Evolutionary conservation across 2,888 invertebrate genomes (phyloP).

Genomic region (Dicranocentrus wangi): DNA sequence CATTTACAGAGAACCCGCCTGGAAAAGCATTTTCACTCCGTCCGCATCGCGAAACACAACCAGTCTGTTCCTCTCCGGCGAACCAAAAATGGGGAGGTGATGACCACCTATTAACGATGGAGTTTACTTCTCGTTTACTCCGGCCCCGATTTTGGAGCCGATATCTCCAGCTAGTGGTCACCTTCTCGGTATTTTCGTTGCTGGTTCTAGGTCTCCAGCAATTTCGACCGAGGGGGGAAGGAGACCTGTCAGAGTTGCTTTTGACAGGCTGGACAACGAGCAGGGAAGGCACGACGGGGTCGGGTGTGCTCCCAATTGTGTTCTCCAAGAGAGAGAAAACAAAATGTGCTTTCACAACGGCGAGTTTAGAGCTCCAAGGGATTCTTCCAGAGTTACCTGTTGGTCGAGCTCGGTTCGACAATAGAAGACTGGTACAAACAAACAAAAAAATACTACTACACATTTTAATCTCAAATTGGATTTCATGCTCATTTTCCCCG

Average conservation of each 20-base stretch:
- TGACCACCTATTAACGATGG: no score
- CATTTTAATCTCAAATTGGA: no score
- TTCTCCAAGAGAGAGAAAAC: slow-evolving; percentile 35
- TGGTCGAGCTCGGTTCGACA: slow-evolving; percentile 60
- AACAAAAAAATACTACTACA: no score
- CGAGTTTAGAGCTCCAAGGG: background rate
- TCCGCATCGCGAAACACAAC: no score
- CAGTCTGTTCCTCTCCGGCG: no score
- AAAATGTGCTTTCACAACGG: slow-evolving; percentile 17
- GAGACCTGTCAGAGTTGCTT: background rate
- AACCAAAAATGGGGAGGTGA: no score
- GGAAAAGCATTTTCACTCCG: no score
- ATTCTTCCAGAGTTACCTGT: slow-evolving; percentile 53
- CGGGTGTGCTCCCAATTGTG: slow-evolving; percentile 32
- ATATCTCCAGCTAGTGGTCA: slow-evolving; percentile 36
- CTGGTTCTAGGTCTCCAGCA: slow-evolving; percentile 50
- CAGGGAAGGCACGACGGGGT: slow-evolving; percentile 21
- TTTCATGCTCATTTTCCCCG: no score
- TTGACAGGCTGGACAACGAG: background rate
- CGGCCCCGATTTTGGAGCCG: slow-evolving; percentile 46
- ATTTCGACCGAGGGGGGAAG: slow-evolving; percentile 39
- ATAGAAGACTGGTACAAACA: slow-evolving; percentile 63
- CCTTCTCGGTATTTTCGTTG: slow-evolving; percentile 39
- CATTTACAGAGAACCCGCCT: no score
- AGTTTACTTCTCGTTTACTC: no score